Conservation (phyloP, 2,797 vertebrate genomes). For the Lepus townsendii region DNA sequence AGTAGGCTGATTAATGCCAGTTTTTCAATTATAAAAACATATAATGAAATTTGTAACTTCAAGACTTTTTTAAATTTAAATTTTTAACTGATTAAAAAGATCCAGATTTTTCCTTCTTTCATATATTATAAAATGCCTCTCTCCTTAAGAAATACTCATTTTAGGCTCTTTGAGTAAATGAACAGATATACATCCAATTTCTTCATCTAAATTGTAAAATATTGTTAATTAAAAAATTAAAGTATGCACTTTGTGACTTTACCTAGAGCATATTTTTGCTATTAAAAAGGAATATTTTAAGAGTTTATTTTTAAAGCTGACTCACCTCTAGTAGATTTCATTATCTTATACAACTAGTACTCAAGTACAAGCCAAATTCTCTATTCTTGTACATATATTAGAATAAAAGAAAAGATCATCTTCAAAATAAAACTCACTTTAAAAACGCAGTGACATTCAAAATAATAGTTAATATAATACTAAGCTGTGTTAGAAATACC, state of each 20-base stretch:
- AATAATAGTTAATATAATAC: conserved; percentile 56
- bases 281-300: conserved; percentile 63
- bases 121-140: not conserved
- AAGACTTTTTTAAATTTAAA: conserved; percentile 39
- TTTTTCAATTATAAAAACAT: conserved; percentile 30
- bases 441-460: conserved; percentile 37
- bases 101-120: not conserved
- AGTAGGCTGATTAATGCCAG: not conserved
- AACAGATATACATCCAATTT: conserved; percentile 2
- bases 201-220: conserved; percentile 52
- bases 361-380: conserved; percentile 53
- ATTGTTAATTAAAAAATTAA: conserved; percentile 42
- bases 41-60: not conserved
- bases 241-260: conserved; percentile 46
- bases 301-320: conserved; percentile 54
- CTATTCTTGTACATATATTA: conserved; percentile 54
- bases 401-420: conserved; percentile 35
- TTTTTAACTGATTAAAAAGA: conserved; percentile 60
- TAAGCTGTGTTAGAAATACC: conserved; percentile 63
- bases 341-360: not conserved
- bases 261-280: conserved; percentile 71
- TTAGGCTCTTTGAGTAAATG: conserved; percentile 1
- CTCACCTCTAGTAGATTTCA: conserved; percentile 59
- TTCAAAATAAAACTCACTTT: conserved; percentile 73
- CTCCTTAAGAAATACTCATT: not conserved